Evolutionary conservation across 2,888 invertebrate genomes (phyloP), one percentile per base, ranked within the genome.

Genomic region (Apodemia zela): DNA sequence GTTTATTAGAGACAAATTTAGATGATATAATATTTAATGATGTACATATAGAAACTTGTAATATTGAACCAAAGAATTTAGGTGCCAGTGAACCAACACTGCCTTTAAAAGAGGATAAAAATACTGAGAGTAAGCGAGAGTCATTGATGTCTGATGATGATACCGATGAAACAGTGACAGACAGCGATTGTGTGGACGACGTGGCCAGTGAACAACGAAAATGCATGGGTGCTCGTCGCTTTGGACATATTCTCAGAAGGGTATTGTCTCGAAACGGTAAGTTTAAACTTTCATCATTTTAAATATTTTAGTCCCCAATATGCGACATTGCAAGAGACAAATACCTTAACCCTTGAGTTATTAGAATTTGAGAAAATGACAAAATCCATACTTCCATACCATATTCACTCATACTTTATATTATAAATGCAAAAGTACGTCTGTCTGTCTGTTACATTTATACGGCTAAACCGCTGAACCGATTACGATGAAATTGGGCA

Each of bases 1-100:
- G 91, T 84, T 84, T 91, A 81, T 83, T 91, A 88, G 91, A 91
- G 82, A 91, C 91, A 71, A 90, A 91, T 85, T 80, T 91, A 81
- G 91, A 91, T 73, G 91, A 90, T 76, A 75, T 54, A 25, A 25
- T 91, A 71, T 90, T 91, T 69, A 82, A 80, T 68, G 90, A 91
- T 73, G 81, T 81, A 67, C 79, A 82, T 67, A 82, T 79, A 62
- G 84, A 86, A 69, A 76, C 78, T 63, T 87, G 87, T 85, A 76
- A 72, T 61, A 77, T 74, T 61, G 85, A 87, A 73, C 78, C 84
- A 77, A 89, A 87, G 79, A 83, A 76, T 74, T 80, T 88, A 72
- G 89, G 89, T 69, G 85, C 87, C 63, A 90, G 90, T 80, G 90
- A 89, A 77, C 89, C 90, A 21, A 83, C 85, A 62, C 79, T 90